Evolutionary conservation across 2,797 vertebrate genomes (phyloP), one percentile per base, ranked within the genome.

Genomic region (Emys orbicularis): DNA sequence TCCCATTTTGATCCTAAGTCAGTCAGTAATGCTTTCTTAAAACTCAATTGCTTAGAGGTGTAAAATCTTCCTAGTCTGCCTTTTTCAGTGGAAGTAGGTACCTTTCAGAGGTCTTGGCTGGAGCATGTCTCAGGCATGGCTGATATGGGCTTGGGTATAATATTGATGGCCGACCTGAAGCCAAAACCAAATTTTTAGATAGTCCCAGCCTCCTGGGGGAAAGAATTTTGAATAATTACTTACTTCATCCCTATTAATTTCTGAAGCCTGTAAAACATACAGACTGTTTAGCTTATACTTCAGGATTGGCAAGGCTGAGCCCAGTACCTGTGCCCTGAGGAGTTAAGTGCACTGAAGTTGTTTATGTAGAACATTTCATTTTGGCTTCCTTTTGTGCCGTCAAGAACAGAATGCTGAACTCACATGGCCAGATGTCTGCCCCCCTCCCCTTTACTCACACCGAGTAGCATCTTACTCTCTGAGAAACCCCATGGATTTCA

Each of bases 221-320:
- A 15, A 83, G 34, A 87, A 87, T 89, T 95, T 90, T 95, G 52
- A 91, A 27, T 86, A 95, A 86, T 92, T 92, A 61, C 85, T 90
- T 90, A 80, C 56, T 92, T 90, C 47, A 81, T 21, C 41, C 44
- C 19, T 86, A 90, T 81, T 94, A 94, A 93, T 89, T 92, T 65
- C 76, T 2, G 2, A 86, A 92, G 76, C n/a, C 65, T 82, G 49
- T 56, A 79, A 91, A 94, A 95, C n/a, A 95, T 34, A 80, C 93
- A 89, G 52, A 88, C 37, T 96, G 34, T 34, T 27, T 95, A 83
- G 81, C 89, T 90, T 59, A 23, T n/a, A 81, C 44, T 94, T 19
- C 81, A 87, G 82, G 27, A 88, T 37, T 57, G 50, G 27, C 27
- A 77, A 90, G 84, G 27, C 41, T 87, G 31, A 87, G 27, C 11